Evolutionary conservation across 2,113 vertebrate genomes (phyloP), one percentile per base, ranked within the genome.

Genomic region (Hylia prasina): DNA sequence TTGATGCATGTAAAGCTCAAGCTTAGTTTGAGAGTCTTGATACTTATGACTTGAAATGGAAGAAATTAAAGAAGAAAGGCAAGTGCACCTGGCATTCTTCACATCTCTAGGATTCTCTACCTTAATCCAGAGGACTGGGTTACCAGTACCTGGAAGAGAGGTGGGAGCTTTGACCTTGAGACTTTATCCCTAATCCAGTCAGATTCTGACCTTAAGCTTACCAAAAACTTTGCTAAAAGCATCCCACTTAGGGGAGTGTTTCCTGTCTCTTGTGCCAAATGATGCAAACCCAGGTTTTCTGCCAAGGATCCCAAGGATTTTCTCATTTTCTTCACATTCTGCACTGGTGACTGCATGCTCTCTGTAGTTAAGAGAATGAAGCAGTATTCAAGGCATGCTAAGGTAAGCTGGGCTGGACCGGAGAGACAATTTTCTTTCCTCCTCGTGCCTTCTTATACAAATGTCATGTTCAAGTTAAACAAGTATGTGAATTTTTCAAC

Each of bases 221-320:
- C 30, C 4, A 40, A 68, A 72, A 71, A 23, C 20, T 71, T 66
- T 33, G 48, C 35, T 88, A 12, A 75, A 94, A 70, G 15, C 35
- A 58, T 78, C 72, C 19, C 8, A 31, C 37, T 50, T 0, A 0
- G 21, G 60, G n/a, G 39, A 77, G 27, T 0, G 0, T 71, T 89
- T 94, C 61, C 30, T 6, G 3, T 33, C 44, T 90, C 42, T 54
- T 3, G 2, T 66, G 47, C 76, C 60, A 81, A 35, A 66, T 89
- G 86, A 90, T 90, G 68, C 82, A 94, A 85, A 81, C 35, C 11
- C 35, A 27, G 9, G 10, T 72, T 90, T 82, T 86, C 71, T 89
- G 89, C 89, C 60, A 78, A 56, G 23, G 39, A 70, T 88, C 63
- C 31, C 6, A 8, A 85, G 33, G 90, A 90, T 76, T 90, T 82